Conservation (phyloP, 92 coral and sea anemone species). For the Bergia sp. region DNA sequence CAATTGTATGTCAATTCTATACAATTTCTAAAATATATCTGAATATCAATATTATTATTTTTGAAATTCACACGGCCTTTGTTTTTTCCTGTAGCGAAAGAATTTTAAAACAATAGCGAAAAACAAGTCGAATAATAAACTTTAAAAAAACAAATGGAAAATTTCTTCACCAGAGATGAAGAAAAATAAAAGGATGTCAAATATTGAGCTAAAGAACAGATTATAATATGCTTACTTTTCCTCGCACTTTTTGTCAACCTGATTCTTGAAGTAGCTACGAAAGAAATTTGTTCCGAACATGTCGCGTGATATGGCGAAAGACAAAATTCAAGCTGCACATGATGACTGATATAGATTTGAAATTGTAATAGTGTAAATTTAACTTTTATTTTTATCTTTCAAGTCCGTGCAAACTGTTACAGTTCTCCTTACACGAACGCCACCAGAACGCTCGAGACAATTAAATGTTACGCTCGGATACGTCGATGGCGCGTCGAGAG, state of each 20-base stretch:
- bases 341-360: not conserved
- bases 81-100: not conserved
- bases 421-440: not conserved
- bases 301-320: not conserved
- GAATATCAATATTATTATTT: too few relatives aligned
- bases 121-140: not conserved
- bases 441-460: conserved; percentile 13
- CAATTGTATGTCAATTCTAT: not conserved
- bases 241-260: not conserved
- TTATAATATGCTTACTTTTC: not conserved
- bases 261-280: not conserved
- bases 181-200: too few relatives aligned
- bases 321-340: not conserved
- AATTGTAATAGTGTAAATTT: not conserved
- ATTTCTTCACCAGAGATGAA: not conserved
- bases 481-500: conserved; percentile 37
- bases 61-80: not conserved
- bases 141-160: too few relatives aligned
- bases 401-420: not conserved
- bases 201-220: not conserved
- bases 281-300: not conserved
- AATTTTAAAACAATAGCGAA: not conserved
- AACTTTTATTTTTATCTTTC: not conserved
- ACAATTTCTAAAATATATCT: not conserved
- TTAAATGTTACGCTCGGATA: not conserved